Evolutionary conservation across 2,888 invertebrate species (phyloP), one percentile per base, ranked within the genome.

Genomic region (Neocrepidodera transversa): DNA sequence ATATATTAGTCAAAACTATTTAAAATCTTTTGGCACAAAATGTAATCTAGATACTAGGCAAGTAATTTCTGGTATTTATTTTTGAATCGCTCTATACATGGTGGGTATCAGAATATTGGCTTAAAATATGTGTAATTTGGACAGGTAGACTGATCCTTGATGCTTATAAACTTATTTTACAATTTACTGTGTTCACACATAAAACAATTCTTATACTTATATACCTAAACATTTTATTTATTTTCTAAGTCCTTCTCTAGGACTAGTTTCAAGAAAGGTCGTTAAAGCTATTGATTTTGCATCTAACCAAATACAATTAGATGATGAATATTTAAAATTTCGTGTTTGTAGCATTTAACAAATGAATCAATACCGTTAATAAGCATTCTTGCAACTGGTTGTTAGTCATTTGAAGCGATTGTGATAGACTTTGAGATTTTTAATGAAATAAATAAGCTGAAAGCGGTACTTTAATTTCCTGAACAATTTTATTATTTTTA

Each of bases 381-480:
- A n/a, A n/a, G n/a, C n/a, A n/a, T n/a, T n/a, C n/a, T n/a, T n/a
- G n/a, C n/a, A n/a, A n/a, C n/a, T n/a, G n/a, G n/a, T n/a, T n/a
- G n/a, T 13, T 45, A 28, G 28, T 45, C 2, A 26, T 45, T 32
- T 38, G 13, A 38, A 38, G 45, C 45, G 26, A 45, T 26, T 45
- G 45, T 45, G 45, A 45, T 45, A 45, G 45, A 45, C 23, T 28
- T 45, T 28, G 45, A 18, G 45, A 26, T 45, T 45, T 18, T 17
- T 42, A 23, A 45, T 38, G 14, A 45, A 26, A 14, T 16, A 45
- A 16, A 11, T 23, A 43, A 18, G 43, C 43, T 43, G 43, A 20
- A 43, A 2, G 2, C 11, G 5, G 43, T 43, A 43, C 23, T 43
- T 43, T 40, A n/a, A 10, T 20, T 43, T 43, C 13, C 13, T 5